These are phyloP conservation scores for Grammomys surdaster DNA, from an alignment of 2,113 vertebrate species.

Conservation along the genomic window DNA sequence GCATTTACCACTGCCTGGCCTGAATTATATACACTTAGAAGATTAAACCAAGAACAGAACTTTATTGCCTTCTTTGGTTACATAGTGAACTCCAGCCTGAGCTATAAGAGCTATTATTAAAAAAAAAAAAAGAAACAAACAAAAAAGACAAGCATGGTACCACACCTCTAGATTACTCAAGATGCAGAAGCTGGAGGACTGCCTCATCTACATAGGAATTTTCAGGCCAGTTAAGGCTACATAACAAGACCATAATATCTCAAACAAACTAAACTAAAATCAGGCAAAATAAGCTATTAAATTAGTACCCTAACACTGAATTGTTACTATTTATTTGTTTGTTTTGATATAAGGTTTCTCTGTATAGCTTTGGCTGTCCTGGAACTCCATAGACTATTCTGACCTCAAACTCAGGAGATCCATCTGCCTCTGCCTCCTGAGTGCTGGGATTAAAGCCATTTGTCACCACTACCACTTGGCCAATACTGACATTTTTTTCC, in stretches of 20 bases:
- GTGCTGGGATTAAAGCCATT: not conserved
- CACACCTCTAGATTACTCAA: not conserved
- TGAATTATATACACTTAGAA: not conserved
- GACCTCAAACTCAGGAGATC: not conserved
- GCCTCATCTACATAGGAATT: not conserved
- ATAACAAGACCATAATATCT: not conserved
- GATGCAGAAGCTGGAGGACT: not conserved
- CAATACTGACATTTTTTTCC: not conserved
- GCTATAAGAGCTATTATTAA: not conserved
- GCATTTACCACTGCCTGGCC: too few relatives aligned
- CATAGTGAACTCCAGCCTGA: not conserved
- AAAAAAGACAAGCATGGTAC: not conserved
- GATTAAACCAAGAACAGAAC: not conserved
- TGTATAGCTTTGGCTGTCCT: not conserved
- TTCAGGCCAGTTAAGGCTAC: not conserved
- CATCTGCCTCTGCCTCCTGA: not conserved
- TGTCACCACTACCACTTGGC: accelerated
- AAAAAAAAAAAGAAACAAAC: not conserved
- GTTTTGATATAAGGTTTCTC: conserved; percentile 37
- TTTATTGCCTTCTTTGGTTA: not conserved
- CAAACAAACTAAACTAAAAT: not conserved
- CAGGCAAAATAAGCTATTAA: not conserved
- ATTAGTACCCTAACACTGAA: not conserved
- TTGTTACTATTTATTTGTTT: not conserved
- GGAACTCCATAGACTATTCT: not conserved